A percentile compares a stretch with the other conserved stretches of the same genome.
Evolutionary conservation across 2,888 invertebrate genomes (phyloP).

Genomic region (Branchellion lobata): DNA sequence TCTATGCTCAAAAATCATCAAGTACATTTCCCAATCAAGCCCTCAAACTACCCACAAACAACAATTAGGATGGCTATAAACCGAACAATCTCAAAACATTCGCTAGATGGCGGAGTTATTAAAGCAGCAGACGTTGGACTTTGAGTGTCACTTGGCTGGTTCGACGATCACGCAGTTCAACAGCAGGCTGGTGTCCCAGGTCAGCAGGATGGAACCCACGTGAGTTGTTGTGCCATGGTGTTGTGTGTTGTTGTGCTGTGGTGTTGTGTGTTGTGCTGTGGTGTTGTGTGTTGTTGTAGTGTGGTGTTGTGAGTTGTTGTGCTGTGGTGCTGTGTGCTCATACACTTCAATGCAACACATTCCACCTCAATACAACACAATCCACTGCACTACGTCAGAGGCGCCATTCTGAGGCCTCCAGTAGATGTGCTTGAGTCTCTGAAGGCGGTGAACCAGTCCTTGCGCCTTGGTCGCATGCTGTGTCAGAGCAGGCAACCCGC

Average conservation of each 20-base stretch:
- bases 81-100: no score
- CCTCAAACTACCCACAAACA: no score
- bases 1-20: no score
- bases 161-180: conserved; percentile 86
- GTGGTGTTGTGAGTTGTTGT: no score
- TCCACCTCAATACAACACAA: no score
- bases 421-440: conserved; percentile 71
- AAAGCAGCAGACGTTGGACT: conserved; percentile 78
- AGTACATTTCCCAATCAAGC: no score
- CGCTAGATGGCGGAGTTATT: conserved; percentile 71
- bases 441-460: conserved; percentile 73
- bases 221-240: conserved; percentile 5
- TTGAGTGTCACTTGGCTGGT: conserved; percentile 83
- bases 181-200: conserved; percentile 79
- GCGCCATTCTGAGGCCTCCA: conserved; percentile 45
- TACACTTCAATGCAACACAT: no score
- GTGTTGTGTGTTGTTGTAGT: no score
- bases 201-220: conserved; percentile 79
- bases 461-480: conserved; percentile 82
- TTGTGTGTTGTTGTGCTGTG: no score
- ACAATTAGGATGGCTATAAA: no score
- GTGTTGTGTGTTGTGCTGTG: no score
- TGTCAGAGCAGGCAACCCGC: conserved; percentile 80
- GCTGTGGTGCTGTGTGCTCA: no score
- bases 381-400: conserved; percentile 43